Conservation (phyloP, 1,140 invertebrate species). For the Trichonephila clavipes region DNA sequence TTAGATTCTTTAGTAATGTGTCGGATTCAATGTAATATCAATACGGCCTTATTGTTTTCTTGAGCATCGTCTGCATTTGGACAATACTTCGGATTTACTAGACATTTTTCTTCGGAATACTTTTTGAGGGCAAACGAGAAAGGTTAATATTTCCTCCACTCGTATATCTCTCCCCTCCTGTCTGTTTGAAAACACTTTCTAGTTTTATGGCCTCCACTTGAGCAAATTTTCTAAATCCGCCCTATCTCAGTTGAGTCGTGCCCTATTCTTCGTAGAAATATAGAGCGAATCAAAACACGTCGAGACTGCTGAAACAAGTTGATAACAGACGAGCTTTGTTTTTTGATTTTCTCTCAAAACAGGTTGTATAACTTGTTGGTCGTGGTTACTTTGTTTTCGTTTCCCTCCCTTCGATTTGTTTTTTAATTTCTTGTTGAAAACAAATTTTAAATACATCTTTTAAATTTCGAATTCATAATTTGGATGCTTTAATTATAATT, state of each 20-base stretch:
- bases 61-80: no score
- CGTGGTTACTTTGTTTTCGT: slow-evolving; percentile 22
- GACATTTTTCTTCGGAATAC: not conserved
- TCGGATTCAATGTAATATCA: no score
- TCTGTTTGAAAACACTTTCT: not conserved
- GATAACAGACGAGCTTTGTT: not conserved
- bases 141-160: no score
- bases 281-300: not conserved
- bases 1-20: no score
- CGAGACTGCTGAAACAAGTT: slow-evolving; percentile 6
- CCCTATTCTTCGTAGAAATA: not conserved
- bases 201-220: slow-evolving; percentile 1
- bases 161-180: not conserved
- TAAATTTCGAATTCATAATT: no score
- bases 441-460: no score
- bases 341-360: not conserved
- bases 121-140: not conserved
- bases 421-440: no score
- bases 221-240: not conserved
- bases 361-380: slow-evolving; percentile 1
- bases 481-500: no score
- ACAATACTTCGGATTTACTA: no score
- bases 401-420: not conserved
- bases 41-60: no score
- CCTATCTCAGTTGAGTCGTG: not conserved